Percentiles rank a stretch among this genome's conserved stretches.
These are phyloP conservation scores for Chloromyia formosa DNA, from an alignment of 2,888 invertebrate species.

Conservation along the genomic window DNA sequence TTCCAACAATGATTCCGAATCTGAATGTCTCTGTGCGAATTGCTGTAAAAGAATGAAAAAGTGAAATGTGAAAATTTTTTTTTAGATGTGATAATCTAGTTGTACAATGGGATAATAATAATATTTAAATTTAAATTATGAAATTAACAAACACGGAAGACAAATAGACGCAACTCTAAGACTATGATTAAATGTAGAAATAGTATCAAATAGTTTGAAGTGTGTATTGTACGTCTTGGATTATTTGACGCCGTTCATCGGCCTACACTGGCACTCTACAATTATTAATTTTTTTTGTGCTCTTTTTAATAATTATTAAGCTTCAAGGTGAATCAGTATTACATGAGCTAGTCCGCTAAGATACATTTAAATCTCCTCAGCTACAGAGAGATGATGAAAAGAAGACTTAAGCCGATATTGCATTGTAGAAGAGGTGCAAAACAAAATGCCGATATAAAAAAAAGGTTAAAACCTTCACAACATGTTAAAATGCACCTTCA, in stretches of 20 bases:
- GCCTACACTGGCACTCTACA: background rate
- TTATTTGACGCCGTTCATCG: background rate
- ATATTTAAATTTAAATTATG: constrained; percentile 3
- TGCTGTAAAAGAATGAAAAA: constrained; percentile 68
- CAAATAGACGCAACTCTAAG: no score
- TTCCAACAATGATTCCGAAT: constrained; percentile 76
- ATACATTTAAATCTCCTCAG: background rate
- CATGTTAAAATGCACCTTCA: constrained; percentile 37
- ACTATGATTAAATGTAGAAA: no score
- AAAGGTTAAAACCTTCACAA: constrained; percentile 28
- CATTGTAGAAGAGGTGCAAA: background rate
- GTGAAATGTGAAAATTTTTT: background rate
- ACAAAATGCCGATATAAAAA: background rate
- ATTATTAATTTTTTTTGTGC: background rate
- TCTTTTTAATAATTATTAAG: constrained; percentile 6
- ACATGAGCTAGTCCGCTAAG: background rate
- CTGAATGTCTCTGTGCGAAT: constrained; percentile 76
- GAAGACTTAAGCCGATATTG: background rate
- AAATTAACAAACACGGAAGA: constrained; percentile 6
- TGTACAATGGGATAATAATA: background rate
- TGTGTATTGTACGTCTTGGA: background rate
- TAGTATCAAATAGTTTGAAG: no score
- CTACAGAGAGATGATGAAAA: background rate
- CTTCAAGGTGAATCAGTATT: constrained; percentile 23
- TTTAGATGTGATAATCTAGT: no score